Percentiles rank a stretch among this genome's conserved stretches.
phyloP scores from a whole-genome alignment of 2,797 vertebrate genomes.

The Acanthiza pusilla region DNA sequence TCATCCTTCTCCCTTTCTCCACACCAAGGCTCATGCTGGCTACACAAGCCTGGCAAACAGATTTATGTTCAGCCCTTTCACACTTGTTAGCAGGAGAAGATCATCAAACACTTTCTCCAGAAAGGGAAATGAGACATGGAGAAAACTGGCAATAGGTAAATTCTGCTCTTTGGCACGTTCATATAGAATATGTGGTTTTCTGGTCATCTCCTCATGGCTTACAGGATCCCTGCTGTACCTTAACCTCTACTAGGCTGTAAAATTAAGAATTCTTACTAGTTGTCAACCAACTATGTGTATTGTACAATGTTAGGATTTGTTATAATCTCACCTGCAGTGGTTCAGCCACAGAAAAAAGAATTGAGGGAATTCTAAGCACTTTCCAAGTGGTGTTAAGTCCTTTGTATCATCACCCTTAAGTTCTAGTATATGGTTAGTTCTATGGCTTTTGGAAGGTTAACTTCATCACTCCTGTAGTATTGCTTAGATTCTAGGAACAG shows the following conservation, averaged over 20 bases:
- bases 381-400: background rate
- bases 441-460: background rate
- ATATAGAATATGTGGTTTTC: background rate
- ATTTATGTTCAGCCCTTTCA: background rate
- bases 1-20: background rate
- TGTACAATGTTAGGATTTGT: background rate
- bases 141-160: background rate
- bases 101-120: background rate
- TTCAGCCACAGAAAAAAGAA: background rate
- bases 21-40: background rate
- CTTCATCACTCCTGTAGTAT: background rate
- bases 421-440: background rate
- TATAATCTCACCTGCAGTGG: background rate
- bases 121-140: accelerated
- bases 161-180: background rate
- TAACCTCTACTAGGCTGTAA: background rate
- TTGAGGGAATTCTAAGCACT: background rate
- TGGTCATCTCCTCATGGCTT: background rate
- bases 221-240: background rate
- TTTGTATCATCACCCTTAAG: background rate
- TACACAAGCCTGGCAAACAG: background rate
- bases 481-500: background rate
- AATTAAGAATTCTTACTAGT: background rate
- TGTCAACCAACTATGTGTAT: background rate
- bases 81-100: background rate